phyloP scores from a whole-genome alignment of 2,113 vertebrate species.

The Turdus rufiventris region DNA sequence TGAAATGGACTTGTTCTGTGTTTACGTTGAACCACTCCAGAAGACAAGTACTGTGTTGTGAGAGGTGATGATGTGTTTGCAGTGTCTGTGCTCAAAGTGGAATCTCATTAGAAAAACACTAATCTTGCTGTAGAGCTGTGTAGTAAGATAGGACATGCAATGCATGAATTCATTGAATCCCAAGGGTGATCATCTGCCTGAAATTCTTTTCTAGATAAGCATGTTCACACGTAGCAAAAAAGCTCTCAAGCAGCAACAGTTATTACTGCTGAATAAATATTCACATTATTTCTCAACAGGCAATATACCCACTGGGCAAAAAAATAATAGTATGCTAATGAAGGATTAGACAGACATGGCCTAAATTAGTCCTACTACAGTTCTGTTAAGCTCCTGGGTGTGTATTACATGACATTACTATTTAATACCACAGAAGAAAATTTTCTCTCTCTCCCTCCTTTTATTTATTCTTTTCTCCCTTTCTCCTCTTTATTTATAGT shows the following conservation, averaged over 20 bases:
- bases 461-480: not conserved
- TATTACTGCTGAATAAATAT: conserved; percentile 17
- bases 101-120: not conserved
- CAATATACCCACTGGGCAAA: not conserved
- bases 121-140: not conserved
- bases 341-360: not conserved
- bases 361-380: conserved; percentile 7
- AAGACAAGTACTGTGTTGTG: not conserved
- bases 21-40: not conserved
- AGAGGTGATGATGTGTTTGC: not conserved
- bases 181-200: conserved; percentile 8
- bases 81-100: not conserved
- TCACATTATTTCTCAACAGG: conserved; percentile 6
- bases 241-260: conserved; percentile 1
- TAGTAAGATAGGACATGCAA: not conserved
- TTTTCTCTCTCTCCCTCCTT: not conserved
- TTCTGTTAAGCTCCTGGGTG: conserved; percentile 3
- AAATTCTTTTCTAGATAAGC: conserved; percentile 26
- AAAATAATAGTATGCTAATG: not conserved
- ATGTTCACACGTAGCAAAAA: not conserved
- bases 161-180: not conserved
- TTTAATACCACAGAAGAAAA: not conserved
- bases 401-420: not conserved
- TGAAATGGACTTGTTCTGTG: not conserved
- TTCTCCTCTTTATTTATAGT: not conserved